Percentiles rank a stretch among this genome's conserved stretches.
Evolutionary conservation across 2,797 vertebrate species (phyloP).

Genomic region (Oceanodroma leucorhoa): DNA sequence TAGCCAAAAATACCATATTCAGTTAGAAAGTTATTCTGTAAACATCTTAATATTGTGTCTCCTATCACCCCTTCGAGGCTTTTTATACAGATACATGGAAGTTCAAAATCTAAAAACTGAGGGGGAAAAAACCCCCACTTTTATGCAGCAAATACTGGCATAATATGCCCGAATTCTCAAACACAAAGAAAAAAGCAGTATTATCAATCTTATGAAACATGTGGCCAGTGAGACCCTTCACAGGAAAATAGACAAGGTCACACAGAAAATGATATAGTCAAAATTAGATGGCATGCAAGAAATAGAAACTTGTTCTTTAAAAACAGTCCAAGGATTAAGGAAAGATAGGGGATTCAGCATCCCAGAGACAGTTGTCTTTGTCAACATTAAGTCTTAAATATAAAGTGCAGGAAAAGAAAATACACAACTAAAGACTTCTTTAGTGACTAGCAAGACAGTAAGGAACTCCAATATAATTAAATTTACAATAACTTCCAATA

Average conservation of each 20-base stretch:
- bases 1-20: background rate
- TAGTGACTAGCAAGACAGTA: background rate
- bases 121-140: fast-evolving
- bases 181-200: background rate
- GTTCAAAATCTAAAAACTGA: background rate
- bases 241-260: background rate
- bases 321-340: background rate
- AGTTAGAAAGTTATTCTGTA: background rate
- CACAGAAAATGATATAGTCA: fast-evolving
- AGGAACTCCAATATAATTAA: background rate
- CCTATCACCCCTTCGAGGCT: background rate
- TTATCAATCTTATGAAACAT: background rate
- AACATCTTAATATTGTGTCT: background rate
- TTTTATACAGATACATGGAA: background rate
- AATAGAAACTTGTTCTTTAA: background rate
- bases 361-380: background rate
- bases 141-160: background rate
- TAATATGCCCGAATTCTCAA: background rate
- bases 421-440: background rate
- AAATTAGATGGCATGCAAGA: background rate
- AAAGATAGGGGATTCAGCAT: background rate
- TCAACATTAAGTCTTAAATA: background rate
- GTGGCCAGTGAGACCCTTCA: background rate
- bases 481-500: background rate
- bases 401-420: background rate